Evolutionary conservation across 2,113 vertebrate genomes (phyloP), one percentile per base, ranked within the genome.

Genomic region (Euleptes europaea): DNA sequence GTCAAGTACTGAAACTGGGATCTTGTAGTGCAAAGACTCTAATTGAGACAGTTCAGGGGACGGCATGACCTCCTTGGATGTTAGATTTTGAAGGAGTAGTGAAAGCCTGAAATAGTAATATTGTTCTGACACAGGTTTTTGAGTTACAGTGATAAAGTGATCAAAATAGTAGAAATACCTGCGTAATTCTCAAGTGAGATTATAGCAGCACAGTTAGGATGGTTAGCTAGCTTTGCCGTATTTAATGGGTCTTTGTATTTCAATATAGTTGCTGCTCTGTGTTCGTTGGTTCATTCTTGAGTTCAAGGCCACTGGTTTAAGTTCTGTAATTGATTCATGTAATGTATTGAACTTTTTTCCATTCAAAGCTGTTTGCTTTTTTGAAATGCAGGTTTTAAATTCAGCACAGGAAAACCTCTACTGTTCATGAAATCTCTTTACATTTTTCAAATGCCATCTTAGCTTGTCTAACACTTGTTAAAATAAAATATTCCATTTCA

Each of bases 351-450:
- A 84, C n/a, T 51, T 51, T 5, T 82, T 42, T 89, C 82, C 84
- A 86, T 90, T 92, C 86, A 89, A 88, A 90, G 86, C 28, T 84
- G 1, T 91, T 91, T 85, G 72, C 77, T 84, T 70, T 88, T 90
- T 69, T 80, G 5, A 63, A n/a, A 78, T 91, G 47, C 72, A 88
- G 79, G 21, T 84, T 72, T 63, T 23, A 63, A 89, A 54, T 71
- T 66, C 51, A 67, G 17, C 54, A 1, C 81, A 33, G 84, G 54
- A 88, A 60, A 83, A 9, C 1, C 44, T 63, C 86, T 69, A 74
- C 85, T 87, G 78, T 8, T 38, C 71, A 87, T 57, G 23, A 82
- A 17, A 19, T 80, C 87, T 86, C 67, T 65, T 74, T 86, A 83
- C 70, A 76, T 92, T 90, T 93, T 73, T 76, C 0, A 0, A 88